Evolutionary conservation across 2,888 invertebrate genomes (phyloP).

Genomic region (Ectropis crepuscularia): DNA sequence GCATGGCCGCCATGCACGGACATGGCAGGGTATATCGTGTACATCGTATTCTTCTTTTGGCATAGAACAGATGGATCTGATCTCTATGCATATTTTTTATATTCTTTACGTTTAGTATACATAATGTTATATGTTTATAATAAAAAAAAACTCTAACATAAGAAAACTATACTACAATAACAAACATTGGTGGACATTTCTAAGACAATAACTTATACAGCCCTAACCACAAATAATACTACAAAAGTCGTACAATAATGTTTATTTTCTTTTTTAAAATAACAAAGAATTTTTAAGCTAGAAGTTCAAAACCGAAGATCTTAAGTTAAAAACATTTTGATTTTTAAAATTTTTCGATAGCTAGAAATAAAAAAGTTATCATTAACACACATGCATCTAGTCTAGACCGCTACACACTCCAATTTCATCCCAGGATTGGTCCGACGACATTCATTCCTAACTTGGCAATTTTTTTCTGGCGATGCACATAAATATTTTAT

Average conservation of each 20-base stretch:
- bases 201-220: too few relatives aligned
- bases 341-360: conserved; percentile 50
- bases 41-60: too few relatives aligned
- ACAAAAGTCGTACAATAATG: conserved; percentile 71
- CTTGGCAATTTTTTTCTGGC: conserved; percentile 22
- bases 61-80: too few relatives aligned
- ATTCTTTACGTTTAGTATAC: too few relatives aligned
- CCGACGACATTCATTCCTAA: conserved; percentile 54
- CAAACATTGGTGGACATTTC: too few relatives aligned
- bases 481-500: background rate
- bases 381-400: conserved; percentile 41
- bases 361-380: conserved; percentile 50
- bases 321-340: conserved; percentile 59
- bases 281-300: conserved; percentile 78
- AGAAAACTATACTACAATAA: too few relatives aligned
- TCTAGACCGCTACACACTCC: conserved; percentile 47
- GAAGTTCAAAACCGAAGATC: conserved; percentile 76
- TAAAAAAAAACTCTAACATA: too few relatives aligned
- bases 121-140: too few relatives aligned
- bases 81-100: too few relatives aligned
- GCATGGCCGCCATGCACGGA: too few relatives aligned
- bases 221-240: conserved; percentile 27
- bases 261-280: conserved; percentile 78
- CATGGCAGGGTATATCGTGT: too few relatives aligned
- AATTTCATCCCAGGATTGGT: conserved; percentile 57